Evolutionary conservation across 1,140 invertebrate species (phyloP).

Genomic region (Lepidurus couesii): DNA sequence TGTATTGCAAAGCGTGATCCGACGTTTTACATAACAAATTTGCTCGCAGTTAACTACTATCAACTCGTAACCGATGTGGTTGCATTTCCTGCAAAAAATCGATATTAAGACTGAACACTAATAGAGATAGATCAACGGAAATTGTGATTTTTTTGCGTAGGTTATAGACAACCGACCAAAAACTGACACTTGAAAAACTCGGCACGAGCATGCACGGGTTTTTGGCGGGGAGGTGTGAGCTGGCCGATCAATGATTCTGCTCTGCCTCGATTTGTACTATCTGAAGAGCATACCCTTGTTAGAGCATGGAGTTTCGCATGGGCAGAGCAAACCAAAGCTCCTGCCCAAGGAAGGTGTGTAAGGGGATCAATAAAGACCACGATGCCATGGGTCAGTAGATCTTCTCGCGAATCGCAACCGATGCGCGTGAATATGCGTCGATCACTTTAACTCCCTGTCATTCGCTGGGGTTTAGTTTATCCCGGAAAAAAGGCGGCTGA

Average conservation of each 20-base stretch:
- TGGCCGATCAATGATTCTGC: slow-evolving; percentile 13
- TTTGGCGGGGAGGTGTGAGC: not conserved
- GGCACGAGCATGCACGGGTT: not conserved
- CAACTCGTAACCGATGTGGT: not conserved
- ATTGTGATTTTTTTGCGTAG: not conserved
- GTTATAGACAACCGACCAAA: not conserved
- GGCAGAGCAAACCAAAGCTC: not conserved
- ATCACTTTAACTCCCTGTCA: too few relatives aligned
- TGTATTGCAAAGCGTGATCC: not conserved
- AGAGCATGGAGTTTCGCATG: not conserved
- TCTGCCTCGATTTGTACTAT: not conserved
- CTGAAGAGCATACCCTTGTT: slow-evolving; percentile 7
- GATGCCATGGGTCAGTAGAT: not conserved
- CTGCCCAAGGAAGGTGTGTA: not conserved
- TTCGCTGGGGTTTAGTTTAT: too few relatives aligned
- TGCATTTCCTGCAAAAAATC: too few relatives aligned
- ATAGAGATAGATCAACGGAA: too few relatives aligned
- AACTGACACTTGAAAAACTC: not conserved
- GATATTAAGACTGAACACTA: too few relatives aligned
- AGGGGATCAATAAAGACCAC: not conserved
- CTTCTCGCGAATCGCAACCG: too few relatives aligned
- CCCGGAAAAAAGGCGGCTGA: too few relatives aligned
- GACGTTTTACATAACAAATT: not conserved
- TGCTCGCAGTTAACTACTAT: not conserved
- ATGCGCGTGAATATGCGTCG: too few relatives aligned